Conservation (phyloP, 2,113 vertebrate genomes). For the Canis aureus region DNA sequence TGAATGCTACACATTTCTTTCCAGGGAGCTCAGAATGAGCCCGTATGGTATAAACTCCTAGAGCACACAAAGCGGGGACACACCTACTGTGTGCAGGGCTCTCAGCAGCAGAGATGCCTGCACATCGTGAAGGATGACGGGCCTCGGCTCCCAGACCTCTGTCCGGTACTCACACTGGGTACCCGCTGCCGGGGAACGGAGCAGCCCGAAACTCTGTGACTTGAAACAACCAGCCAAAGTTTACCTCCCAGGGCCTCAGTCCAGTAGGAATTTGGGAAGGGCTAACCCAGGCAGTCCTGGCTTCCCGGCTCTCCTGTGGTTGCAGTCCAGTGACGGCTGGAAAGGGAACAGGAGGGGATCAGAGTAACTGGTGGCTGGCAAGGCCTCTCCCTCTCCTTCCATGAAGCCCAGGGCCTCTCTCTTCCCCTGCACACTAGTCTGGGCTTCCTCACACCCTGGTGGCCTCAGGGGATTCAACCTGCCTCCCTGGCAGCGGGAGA, state of each 20-base stretch:
- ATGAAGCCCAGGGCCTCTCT: neutral
- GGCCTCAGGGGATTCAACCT: neutral
- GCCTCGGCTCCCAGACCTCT: neutral
- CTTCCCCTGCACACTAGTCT: no score
- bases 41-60: rapidly evolving
- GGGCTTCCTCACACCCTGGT: neutral
- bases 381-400: neutral
- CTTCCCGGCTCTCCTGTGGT: neutral
- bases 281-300: neutral
- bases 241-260: no score
- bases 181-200: rapidly evolving
- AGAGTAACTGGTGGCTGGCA: neutral
- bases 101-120: neutral
- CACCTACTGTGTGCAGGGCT: neutral
- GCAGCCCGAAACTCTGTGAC: neutral
- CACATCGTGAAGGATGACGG: neutral
- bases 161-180: neutral
- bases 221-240: neutral
- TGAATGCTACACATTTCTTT: neutral
- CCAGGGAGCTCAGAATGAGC: neutral
- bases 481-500: neutral
- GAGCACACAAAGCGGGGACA: neutral
- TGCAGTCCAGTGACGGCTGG: neutral
- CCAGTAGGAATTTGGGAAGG: neutral
- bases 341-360: neutral